Evolutionary conservation across 64 coral and sea anemone species (phyloP), one percentile per base, ranked within the genome.

Genomic region (Montipora cactus): DNA sequence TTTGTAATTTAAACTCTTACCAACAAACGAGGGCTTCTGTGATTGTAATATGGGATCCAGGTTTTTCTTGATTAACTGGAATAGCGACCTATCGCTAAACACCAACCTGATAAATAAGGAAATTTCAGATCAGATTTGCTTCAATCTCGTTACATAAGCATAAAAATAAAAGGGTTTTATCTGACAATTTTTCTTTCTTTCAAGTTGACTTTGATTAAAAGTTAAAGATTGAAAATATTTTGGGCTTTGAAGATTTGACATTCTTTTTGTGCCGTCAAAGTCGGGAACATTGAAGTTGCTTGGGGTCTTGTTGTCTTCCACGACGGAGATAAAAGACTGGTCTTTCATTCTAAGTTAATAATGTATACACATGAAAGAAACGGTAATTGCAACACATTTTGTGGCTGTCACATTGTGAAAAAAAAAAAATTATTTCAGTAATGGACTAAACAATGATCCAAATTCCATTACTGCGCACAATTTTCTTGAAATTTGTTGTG

Each of bases 31-130:
- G 5, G 94, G 94, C 37, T 90, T 83, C 23, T 71, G 84, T 14
- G 80, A 85, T 61, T 95, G 74, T n/a, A 95, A 51, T 16, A 91
- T 19, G 2, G 94, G 94, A 73, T 95, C 94, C 15, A 95, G 49
- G 47, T 78, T 95, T 14, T 62, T 87, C 62, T 95, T 95, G 88
- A 95, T 95, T 75, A 86, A 69, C 9, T 51, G 11, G 28, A 91
- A 69, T 21, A 95, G 49, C 21, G 94, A 95, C 69, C 79, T 84
- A 19, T 95, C 94, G 19, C 94, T 95, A 19, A 91, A 88, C 14
- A 95, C 89, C 20, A 90, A 79, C 94, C 94, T 95, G 64, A 89
- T 72, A 25, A 61, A 62, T 20, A 47, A 69, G 49, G 5, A 50
- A 14, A 64, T 64, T 16, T 64, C 61, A 64, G 82, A 49, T 9